Evolutionary conservation across 92 coral and sea anemone genomes (phyloP).

Genomic region (Paramuricea clavata): DNA sequence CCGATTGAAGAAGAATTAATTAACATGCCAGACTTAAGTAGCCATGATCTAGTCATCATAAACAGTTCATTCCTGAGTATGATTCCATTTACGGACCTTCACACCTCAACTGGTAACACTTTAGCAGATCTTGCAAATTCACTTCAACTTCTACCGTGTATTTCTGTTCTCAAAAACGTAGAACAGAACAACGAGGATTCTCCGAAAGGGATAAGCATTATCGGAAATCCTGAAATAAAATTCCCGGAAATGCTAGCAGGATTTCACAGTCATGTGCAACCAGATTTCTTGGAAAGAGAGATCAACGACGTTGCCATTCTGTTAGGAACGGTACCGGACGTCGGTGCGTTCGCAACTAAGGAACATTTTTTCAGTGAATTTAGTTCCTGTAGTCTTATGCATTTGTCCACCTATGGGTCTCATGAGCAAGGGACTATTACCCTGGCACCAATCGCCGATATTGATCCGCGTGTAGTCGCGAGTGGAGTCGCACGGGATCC

Average conservation of each 20-base stretch:
- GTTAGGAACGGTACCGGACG: slow-evolving; percentile 8
- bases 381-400: slow-evolving; percentile 21
- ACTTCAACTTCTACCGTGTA: slow-evolving; percentile 30
- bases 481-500: slow-evolving; percentile 14
- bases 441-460: slow-evolving; percentile 41
- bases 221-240: slow-evolving; percentile 40
- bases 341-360: slow-evolving; percentile 11
- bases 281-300: slow-evolving; percentile 24
- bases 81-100: slow-evolving; percentile 35
- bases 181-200: not conserved
- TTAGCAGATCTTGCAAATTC: slow-evolving; percentile 1
- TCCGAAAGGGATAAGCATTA: slow-evolving; percentile 5
- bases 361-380: slow-evolving; percentile 9
- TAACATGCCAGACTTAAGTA: not conserved
- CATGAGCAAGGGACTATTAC: slow-evolving; percentile 29
- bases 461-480: slow-evolving; percentile 12
- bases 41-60: slow-evolving; percentile 25
- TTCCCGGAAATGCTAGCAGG: not conserved
- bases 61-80: slow-evolving; percentile 30
- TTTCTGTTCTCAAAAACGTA: slow-evolving; percentile 21
- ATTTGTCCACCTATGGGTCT: slow-evolving; percentile 32
- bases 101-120: slow-evolving; percentile 10
- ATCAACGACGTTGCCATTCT: slow-evolving; percentile 23
- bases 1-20: slow-evolving; percentile 28
- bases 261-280: not conserved